A percentile compares a stretch with the other conserved stretches of the same genome.
Conservation (phyloP, 2,797 vertebrate species). For the Furcifer pardalis region DNA sequence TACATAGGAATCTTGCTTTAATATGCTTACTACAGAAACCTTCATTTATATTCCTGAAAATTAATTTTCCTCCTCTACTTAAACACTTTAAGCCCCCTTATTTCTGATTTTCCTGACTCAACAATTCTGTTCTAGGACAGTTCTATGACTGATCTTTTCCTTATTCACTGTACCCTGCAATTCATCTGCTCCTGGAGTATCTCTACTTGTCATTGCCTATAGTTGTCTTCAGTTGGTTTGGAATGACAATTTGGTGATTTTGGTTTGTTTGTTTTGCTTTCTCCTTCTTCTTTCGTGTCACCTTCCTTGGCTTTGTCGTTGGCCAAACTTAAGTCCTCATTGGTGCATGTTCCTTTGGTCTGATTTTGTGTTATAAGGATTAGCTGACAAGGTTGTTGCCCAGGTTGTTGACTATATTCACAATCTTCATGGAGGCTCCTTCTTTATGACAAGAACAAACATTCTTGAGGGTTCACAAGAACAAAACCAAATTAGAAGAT, state of each 20-base stretch:
- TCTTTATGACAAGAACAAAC: no score
- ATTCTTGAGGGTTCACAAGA: no score
- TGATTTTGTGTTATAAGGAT: no score
- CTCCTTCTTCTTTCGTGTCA: no score
- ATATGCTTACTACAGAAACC: slow-evolving; percentile 28
- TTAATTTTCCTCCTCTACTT: slow-evolving; percentile 51
- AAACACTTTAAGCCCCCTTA: background rate
- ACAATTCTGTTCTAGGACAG: background rate
- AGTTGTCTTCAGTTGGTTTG: slow-evolving; percentile 46
- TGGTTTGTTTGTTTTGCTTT: slow-evolving; percentile 23
- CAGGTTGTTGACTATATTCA: no score
- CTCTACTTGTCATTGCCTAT: slow-evolving; percentile 43
- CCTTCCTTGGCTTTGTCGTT: no score
- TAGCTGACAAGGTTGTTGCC: no score
- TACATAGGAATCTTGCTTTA: background rate
- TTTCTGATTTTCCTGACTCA: background rate
- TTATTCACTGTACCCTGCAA: slow-evolving; percentile 36
- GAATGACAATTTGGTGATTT: slow-evolving; percentile 33
- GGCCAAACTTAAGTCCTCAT: no score
- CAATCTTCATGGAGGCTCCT: no score
- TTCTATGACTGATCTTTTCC: background rate
- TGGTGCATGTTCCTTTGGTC: no score
- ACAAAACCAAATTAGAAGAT: no score
- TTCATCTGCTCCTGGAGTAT: slow-evolving; percentile 50
- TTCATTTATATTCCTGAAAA: slow-evolving; percentile 52